Conservation (phyloP, 2,888 invertebrate genomes). For the Glyphotaelius pellucidus region DNA sequence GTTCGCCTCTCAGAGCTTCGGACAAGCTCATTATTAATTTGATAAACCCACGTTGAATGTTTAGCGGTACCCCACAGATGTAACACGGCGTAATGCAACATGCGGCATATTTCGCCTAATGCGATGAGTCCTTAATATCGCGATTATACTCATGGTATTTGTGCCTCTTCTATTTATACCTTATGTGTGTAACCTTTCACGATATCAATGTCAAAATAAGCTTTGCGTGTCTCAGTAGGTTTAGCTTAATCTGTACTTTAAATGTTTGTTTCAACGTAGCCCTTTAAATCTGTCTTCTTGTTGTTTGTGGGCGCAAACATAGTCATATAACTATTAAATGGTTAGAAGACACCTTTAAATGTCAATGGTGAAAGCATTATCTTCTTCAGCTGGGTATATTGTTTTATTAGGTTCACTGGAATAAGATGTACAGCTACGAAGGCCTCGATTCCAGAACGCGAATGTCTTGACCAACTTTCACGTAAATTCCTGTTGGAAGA, state of each 20-base stretch:
- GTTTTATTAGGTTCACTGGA: not conserved
- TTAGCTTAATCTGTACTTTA: not conserved
- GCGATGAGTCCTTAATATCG: not conserved
- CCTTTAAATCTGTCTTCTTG: not conserved
- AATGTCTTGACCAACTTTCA: not conserved
- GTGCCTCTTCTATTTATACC: not conserved
- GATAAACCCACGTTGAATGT: not conserved
- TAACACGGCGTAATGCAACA: not conserved
- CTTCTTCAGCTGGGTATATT: not conserved
- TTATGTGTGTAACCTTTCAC: not conserved
- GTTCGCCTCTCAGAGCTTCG: conserved; percentile 3
- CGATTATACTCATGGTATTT: not conserved
- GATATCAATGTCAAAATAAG: not conserved
- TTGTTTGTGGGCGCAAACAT: not conserved
- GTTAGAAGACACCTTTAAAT: not conserved
- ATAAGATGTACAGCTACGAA: not conserved
- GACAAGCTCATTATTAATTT: conserved; percentile 33
- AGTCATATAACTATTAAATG: not conserved
- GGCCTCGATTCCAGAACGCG: not conserved
- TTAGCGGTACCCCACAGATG: not conserved
- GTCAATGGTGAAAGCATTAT: not conserved
- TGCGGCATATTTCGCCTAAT: not conserved
- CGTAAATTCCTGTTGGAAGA: not conserved
- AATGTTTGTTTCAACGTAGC: not conserved
- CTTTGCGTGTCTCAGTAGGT: not conserved